Evolutionary conservation across 2,888 invertebrate genomes (phyloP).

Genomic region (Sminthurides aquaticus): DNA sequence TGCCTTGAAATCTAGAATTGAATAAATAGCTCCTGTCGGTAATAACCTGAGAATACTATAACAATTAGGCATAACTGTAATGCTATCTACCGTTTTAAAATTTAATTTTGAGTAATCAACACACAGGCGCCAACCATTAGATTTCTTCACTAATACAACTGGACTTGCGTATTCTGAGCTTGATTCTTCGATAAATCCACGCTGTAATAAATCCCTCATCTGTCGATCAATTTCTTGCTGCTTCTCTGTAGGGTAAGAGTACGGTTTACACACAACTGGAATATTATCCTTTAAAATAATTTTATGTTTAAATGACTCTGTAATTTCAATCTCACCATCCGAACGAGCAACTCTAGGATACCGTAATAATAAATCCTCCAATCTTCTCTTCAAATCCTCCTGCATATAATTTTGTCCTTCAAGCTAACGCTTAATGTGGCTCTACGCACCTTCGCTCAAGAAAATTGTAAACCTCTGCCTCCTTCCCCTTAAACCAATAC

Average conservation of each 20-base stretch:
- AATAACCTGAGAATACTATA: conserved; percentile 19
- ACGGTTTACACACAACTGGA: not conserved
- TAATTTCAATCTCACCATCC: not conserved
- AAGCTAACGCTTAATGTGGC: not conserved
- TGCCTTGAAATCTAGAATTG: conserved; percentile 16
- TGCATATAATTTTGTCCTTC: not conserved
- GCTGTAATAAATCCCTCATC: conserved; percentile 9
- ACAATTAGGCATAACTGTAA: conserved; percentile 19
- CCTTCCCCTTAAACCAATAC: not conserved
- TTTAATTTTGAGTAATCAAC: conserved; percentile 25
- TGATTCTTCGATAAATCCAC: conserved; percentile 17
- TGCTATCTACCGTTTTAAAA: not conserved
- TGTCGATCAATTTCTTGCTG: conserved; percentile 8
- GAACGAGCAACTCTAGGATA: conserved; percentile 3
- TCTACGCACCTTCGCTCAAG: not conserved
- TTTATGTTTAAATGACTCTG: not conserved
- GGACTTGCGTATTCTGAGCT: conserved; percentile 20
- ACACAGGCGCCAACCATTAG: conserved; percentile 12
- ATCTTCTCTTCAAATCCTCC: not conserved
- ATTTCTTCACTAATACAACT: conserved; percentile 16
- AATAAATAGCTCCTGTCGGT: conserved; percentile 13
- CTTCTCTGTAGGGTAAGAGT: conserved; percentile 1
- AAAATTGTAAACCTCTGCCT: not conserved
- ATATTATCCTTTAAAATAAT: not conserved
- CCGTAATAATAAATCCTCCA: not conserved